Conservation (phyloP, 2,888 invertebrate genomes). For the Cryptocheilus praepositus region DNA sequence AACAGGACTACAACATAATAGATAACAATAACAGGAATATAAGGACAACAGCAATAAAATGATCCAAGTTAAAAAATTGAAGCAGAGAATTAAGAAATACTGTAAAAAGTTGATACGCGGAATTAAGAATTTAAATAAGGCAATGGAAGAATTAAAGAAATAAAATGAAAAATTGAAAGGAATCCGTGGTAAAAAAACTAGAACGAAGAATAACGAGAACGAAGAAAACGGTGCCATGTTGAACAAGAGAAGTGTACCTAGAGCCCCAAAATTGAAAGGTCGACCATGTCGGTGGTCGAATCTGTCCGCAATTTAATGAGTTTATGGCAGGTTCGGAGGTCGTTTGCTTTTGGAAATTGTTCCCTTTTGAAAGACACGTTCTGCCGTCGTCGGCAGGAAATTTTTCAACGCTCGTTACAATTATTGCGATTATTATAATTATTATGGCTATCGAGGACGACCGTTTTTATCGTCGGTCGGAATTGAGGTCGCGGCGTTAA, state of each 20-base stretch:
- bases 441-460: constrained; percentile 26
- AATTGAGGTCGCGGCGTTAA: not conserved
- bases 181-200: too few relatives aligned
- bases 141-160: too few relatives aligned
- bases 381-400: not conserved
- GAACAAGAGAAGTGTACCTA: constrained; percentile 17
- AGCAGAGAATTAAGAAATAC: too few relatives aligned
- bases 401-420: constrained; percentile 2
- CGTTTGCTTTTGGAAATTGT: constrained; percentile 3
- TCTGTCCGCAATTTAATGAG: constrained; percentile 60
- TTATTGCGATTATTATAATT: constrained; percentile 6
- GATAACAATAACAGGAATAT: too few relatives aligned
- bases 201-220: not conserved
- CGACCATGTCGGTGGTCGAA: constrained; percentile 48
- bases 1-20: too few relatives aligned
- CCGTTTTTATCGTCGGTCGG: constrained; percentile 11
- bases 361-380: not conserved
- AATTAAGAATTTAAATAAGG: too few relatives aligned
- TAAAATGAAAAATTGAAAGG: too few relatives aligned
- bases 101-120: too few relatives aligned
- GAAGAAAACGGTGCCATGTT: not conserved
- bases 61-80: too few relatives aligned
- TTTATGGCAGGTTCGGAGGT: constrained; percentile 46
- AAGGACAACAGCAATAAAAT: too few relatives aligned
- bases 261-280: not conserved